Evolutionary conservation across 2,797 vertebrate species (phyloP).

Genomic region (Trichosurus vulpecula): DNA sequence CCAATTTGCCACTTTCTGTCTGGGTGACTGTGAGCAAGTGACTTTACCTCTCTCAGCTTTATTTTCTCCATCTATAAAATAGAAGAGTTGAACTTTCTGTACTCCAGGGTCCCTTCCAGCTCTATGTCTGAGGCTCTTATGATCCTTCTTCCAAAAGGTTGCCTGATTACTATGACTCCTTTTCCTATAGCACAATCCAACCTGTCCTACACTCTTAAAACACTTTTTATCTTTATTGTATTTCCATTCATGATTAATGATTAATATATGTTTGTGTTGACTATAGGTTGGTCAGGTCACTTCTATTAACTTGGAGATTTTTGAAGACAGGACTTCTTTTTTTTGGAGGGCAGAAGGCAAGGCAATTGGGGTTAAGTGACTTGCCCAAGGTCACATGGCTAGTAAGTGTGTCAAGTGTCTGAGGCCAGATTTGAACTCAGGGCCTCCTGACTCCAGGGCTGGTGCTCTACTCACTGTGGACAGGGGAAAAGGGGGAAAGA

Average conservation of each 20-base stretch:
- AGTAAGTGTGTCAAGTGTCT: no score
- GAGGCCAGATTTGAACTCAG: no score
- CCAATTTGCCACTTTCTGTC: not conserved
- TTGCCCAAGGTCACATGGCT: no score
- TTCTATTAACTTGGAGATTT: not conserved
- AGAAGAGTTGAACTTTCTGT: not conserved
- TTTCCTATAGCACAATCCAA: constrained; percentile 25
- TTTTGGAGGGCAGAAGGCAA: no score
- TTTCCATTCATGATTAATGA: constrained; percentile 46
- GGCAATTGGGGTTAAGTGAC: no score
- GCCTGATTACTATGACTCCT: constrained; percentile 45
- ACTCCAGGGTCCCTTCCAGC: not conserved
- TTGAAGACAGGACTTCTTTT: constrained; percentile 3
- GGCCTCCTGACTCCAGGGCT: no score
- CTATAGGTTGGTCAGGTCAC: not conserved
- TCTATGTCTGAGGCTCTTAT: not conserved
- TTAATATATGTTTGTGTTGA: constrained; percentile 38
- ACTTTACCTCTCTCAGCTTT: not conserved
- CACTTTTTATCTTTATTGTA: constrained; percentile 24
- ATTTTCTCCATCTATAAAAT: not conserved
- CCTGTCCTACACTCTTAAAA: not conserved
- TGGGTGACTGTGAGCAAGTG: not conserved
- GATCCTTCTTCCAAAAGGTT: constrained; percentile 21
- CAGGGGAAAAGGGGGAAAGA: no score
- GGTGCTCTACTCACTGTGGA: no score